Evolutionary conservation across 2,113 vertebrate species (phyloP).

Genomic region (Sapajus apella): DNA sequence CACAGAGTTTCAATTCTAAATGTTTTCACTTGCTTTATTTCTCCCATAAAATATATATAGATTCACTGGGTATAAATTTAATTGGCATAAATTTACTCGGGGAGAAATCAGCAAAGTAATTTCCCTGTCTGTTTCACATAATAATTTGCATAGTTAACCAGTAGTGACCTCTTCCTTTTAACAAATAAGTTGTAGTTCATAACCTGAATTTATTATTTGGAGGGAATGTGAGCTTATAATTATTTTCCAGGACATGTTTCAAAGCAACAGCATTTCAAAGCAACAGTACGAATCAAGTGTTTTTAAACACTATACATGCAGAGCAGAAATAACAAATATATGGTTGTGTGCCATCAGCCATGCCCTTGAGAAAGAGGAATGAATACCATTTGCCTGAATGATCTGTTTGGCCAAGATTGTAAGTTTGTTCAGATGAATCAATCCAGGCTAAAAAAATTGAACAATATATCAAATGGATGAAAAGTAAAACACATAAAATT

Average conservation of each 20-base stretch:
- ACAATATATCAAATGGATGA: background rate
- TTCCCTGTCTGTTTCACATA: background rate
- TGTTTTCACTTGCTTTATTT: slow-evolving; percentile 33
- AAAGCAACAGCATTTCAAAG: slow-evolving; percentile 30
- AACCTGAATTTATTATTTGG: slow-evolving; percentile 35
- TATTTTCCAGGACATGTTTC: slow-evolving; percentile 29
- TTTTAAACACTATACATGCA: slow-evolving; percentile 1
- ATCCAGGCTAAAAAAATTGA: background rate
- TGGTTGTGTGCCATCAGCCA: background rate
- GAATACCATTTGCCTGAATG: background rate
- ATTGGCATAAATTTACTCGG: background rate
- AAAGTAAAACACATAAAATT: background rate
- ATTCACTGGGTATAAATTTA: slow-evolving; percentile 1
- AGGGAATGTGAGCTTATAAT: background rate
- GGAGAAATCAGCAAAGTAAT: background rate
- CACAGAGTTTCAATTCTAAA: background rate
- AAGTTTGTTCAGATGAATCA: background rate
- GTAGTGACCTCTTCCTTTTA: slow-evolving; percentile 15
- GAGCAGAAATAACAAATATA: background rate
- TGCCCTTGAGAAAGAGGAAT: background rate
- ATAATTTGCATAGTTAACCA: slow-evolving; percentile 31
- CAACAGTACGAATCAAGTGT: background rate
- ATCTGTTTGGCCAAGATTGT: background rate
- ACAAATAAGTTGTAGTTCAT: background rate
- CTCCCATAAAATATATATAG: background rate